A percentile compares a stretch with the other conserved stretches of the same genome.
Conservation (phyloP, 2,113 vertebrate species). For the Aix galericulata region DNA sequence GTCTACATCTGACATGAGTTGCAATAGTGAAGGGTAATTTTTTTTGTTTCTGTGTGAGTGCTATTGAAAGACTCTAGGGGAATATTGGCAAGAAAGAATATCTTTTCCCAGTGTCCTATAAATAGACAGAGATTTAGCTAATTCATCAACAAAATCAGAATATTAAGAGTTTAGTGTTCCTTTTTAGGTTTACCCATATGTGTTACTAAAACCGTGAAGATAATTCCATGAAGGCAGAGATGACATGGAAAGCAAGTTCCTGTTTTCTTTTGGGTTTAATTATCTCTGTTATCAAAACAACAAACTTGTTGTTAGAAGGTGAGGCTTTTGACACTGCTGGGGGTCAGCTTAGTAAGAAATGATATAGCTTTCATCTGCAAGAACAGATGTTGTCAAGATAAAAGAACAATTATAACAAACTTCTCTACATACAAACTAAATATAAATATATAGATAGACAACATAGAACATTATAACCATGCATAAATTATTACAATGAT, state of each 20-base stretch:
- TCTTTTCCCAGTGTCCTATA: background rate
- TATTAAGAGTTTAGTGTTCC: background rate
- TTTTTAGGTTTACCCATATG: background rate
- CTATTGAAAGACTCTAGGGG: constrained; percentile 5
- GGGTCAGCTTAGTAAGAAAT: background rate
- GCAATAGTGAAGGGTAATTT: background rate
- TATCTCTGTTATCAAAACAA: background rate
- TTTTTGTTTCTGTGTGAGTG: background rate
- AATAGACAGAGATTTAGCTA: background rate
- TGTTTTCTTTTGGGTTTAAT: background rate
- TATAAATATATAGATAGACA: background rate
- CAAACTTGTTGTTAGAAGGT: background rate
- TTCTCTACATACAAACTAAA: background rate
- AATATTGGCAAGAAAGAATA: constrained; percentile 30
- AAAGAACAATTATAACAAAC: background rate
- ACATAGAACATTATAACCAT: background rate
- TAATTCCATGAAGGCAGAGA: background rate
- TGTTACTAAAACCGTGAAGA: background rate
- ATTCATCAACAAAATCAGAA: background rate
- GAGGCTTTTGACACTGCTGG: background rate
- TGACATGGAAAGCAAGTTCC: background rate
- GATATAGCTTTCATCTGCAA: background rate
- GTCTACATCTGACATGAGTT: background rate
- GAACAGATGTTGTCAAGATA: background rate
- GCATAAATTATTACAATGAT: background rate